Percentiles rank a stretch among this genome's conserved stretches.
These are phyloP conservation scores for Terrapene triunguis DNA, from an alignment of 2,113 vertebrate species.

Conservation along the genomic window DNA sequence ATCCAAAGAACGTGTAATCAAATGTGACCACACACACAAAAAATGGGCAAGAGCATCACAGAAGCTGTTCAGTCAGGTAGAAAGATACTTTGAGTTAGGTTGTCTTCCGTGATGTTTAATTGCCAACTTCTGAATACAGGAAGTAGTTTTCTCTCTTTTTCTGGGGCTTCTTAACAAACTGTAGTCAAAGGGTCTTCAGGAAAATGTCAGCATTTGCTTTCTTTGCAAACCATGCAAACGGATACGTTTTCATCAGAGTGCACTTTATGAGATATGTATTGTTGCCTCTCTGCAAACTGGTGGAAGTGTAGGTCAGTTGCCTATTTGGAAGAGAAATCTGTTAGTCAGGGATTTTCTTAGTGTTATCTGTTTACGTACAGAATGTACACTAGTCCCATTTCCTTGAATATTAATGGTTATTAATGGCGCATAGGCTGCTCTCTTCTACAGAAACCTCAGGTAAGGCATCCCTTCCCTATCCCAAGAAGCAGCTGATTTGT, in stretches of 20 bases:
- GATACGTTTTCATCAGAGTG: no score
- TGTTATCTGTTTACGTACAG: neutral
- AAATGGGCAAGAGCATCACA: accelerated
- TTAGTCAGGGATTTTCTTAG: neutral
- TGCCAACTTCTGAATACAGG: neutral
- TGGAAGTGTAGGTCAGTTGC: no score
- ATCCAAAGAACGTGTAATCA: accelerated
- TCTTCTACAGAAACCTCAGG: no score
- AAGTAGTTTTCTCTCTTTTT: neutral
- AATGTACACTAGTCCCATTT: accelerated
- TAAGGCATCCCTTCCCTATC: no score
- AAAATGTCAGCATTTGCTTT: no score
- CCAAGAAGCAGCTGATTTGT: accelerated
- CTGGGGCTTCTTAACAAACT: no score
- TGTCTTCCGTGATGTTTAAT: neutral
- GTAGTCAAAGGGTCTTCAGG: no score
- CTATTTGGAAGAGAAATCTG: neutral
- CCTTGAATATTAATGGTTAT: neutral
- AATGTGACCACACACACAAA: neutral
- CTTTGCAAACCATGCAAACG: no score
- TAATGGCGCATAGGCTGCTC: no score
- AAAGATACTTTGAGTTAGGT: accelerated
- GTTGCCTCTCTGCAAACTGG: neutral
- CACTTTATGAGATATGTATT: neutral
- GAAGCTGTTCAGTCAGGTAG: neutral